phyloP scores from a whole-genome alignment of 2,113 vertebrate genomes.

The Archilochus colubris region DNA sequence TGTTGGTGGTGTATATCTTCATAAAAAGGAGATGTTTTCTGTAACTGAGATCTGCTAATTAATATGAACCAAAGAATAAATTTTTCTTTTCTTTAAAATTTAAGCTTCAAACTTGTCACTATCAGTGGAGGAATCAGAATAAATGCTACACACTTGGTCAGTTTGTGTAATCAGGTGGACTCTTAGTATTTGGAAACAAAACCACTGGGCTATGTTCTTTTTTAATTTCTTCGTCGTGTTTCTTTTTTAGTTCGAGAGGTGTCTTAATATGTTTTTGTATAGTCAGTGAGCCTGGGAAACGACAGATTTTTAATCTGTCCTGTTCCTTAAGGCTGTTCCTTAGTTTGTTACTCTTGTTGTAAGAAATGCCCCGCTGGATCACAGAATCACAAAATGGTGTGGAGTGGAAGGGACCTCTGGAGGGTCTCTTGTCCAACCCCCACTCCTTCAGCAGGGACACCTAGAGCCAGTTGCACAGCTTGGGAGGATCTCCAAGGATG shows the following conservation, averaged over 20 bases:
- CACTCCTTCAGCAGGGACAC: not conserved
- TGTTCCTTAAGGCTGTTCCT: not conserved
- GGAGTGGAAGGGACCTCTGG: not conserved
- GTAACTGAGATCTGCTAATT: not conserved
- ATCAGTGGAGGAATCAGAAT: not conserved
- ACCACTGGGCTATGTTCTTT: not conserved
- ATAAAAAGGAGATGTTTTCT: not conserved
- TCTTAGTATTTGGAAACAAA: not conserved
- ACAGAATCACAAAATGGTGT: not conserved
- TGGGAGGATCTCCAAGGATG: not conserved
- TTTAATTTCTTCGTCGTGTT: not conserved
- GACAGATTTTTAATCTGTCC: no score
- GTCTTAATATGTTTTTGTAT: not conserved
- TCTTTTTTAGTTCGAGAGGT: not conserved
- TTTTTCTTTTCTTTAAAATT: not conserved
- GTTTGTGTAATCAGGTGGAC: not conserved
- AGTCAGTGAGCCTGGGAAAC: not conserved
- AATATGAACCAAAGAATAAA: accelerated
- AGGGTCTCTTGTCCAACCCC: not conserved
- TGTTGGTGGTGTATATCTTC: not conserved
- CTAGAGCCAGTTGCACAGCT: not conserved
- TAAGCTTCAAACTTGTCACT: not conserved
- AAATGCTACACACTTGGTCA: not conserved
- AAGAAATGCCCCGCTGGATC: not conserved
- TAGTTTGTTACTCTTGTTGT: not conserved